Evolutionary conservation across 2,888 invertebrate genomes (phyloP), one percentile per base, ranked within the genome.

Genomic region (Lycocerus yunnanus): DNA sequence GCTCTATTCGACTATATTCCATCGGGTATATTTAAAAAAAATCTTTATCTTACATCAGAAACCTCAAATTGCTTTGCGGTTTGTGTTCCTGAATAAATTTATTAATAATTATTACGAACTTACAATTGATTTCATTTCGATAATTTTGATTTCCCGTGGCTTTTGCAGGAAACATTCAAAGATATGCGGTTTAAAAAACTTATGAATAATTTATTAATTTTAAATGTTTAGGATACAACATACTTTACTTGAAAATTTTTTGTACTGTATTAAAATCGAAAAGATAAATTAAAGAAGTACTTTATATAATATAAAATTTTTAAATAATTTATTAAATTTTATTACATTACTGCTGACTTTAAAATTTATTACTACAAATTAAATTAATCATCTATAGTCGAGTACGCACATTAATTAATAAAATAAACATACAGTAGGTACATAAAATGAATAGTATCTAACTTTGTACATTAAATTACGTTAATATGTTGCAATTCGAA

Each of bases 21-120:
- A 67, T 67, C 66, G 61, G 60, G 67, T 60, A 66, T 58, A 71
- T 71, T 66, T 60, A 58, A 21, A 71, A 71, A 66, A 66, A 27
- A 66, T 66, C 60, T 66, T 79, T 78, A 27, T 24, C 24, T 24
- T 11, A 11, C n/a, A 43, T 43, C 43, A 6, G 13, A 43, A 43
- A 43, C 43, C 43, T 43, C 43, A 43, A 43, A 43, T 43, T 43
- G 73, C 16, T 61, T 60, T 79, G 79, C 69, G 77, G 76, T 79
- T 79, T 78, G 79, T 79, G 79, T 79, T 78, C 77, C 78, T 79
- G 77, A 79, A 79, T 79, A 74, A 75, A 78, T 77, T 74, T 43
- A n/a, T 43, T 43, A n/a, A n/a, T 71, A 71, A 71, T 71, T 71
- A 71, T 71, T 71, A 63, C 27, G 66, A 59, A 71, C 66, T 65